Base-by-base conservation (phyloP, 2,113 vertebrate genomes). In the Corythoichthys haematopterus region DNA sequence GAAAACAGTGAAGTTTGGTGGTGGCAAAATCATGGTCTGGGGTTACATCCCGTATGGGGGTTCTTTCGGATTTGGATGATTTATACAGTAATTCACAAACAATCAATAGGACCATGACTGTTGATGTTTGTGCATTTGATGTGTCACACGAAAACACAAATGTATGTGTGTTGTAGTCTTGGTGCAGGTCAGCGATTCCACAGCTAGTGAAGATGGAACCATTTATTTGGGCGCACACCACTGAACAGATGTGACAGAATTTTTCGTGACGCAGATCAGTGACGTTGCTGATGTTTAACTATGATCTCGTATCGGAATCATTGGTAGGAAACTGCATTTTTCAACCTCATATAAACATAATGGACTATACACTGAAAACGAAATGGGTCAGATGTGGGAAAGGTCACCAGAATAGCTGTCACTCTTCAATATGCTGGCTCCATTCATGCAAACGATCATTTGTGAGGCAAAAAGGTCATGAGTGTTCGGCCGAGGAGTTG, bases 171-270 rank as follows among this genome's bases (percentile, higher is more conserved):
- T n/a, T 61, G 33, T 72, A 52, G 74, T 76, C 70, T 69, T 71
- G 63, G 72, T 71, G 63, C 64, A 56, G 74, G 77, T 87, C 84
- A 85, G 85, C 79, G 7, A 51, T 78, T 83, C 51, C 40, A 3
- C 2, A 12, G 55, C 64, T 62, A 75, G n/a, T 53, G 52, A 82
- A 86, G 70, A 75, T 78, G 84, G 83, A 78, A 76, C 69, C 72
- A 69, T 69, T 79, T 77, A 84, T 80, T 82, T 81, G 74, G 73
- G 85, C 77, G 84, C 65, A 43, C 58, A 71, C n/a, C n/a, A n/a
- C n/a, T n/a, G n/a, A n/a, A n/a, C n/a, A n/a, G n/a, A n/a, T n/a
- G n/a, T n/a, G n/a, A n/a, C n/a, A n/a, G n/a, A 75, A 72, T 70
- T 82, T 76, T 43, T 80, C 78, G 77, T 77, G 64, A 77, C 74